Evolutionary conservation across 2,797 vertebrate genomes (phyloP).

Genomic region (Threskiornis aethiopicus): DNA sequence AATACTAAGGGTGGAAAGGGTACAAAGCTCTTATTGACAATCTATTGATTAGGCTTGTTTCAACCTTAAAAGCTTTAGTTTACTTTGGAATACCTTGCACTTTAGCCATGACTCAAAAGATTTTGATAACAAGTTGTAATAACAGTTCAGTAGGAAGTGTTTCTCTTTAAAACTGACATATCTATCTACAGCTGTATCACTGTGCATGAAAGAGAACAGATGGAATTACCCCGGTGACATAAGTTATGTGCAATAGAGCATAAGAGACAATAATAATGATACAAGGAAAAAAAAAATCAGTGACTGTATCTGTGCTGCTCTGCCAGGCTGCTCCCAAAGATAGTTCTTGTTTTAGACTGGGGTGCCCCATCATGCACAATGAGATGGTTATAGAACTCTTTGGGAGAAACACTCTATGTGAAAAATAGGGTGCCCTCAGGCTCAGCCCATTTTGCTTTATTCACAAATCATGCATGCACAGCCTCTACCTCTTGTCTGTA

Average conservation of each 20-base stretch:
- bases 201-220: background rate
- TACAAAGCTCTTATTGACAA: background rate
- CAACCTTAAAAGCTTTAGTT: background rate
- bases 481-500: background rate
- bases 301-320: background rate
- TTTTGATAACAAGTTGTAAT: background rate
- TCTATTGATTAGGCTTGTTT: background rate
- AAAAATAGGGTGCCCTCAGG: background rate
- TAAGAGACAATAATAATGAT: background rate
- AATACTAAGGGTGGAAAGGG: slow-evolving; percentile 5
- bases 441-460: background rate
- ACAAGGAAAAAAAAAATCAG: background rate
- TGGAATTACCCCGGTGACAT: background rate
- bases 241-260: background rate
- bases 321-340: background rate
- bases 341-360: background rate
- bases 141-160: background rate
- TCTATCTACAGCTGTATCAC: background rate
- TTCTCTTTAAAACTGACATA: background rate
- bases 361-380: background rate
- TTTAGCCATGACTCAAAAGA: background rate
- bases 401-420: fast-evolving
- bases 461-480: background rate
- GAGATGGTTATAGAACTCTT: background rate
- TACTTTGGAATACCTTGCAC: background rate